Conservation (phyloP, 2,888 invertebrate species). For the Melanotus villosus region DNA sequence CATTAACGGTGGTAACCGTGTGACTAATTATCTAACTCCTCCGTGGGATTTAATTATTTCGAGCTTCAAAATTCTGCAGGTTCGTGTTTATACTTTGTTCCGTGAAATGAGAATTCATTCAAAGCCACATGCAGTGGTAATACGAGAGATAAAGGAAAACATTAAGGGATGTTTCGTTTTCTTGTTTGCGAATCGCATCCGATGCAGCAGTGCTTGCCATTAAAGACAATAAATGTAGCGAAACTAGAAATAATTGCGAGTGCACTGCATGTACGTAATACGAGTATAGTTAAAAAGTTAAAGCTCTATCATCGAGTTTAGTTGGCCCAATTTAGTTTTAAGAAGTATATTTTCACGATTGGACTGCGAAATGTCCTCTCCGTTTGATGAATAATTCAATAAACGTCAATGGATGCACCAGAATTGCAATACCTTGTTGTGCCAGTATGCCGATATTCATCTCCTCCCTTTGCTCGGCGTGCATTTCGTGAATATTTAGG, state of each 20-base stretch:
- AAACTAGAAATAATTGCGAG: conserved; percentile 38
- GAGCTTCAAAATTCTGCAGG: background rate
- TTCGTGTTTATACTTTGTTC: background rate
- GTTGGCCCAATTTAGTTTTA: conserved; percentile 10
- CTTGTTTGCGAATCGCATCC: conserved; percentile 36
- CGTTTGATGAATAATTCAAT: conserved; percentile 32
- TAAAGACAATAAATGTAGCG: conserved; percentile 32
- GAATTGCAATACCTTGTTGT: conserved; percentile 23
- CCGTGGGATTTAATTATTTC: conserved; percentile 6
- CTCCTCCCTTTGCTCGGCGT: conserved; percentile 25
- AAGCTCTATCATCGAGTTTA: conserved; percentile 28
- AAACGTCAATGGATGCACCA: conserved; percentile 11
- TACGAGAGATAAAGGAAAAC: conserved; percentile 32
- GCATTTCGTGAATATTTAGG: conserved; percentile 58
- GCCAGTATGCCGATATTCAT: conserved; percentile 23
- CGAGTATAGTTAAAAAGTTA: conserved; percentile 14
- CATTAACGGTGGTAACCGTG: conserved; percentile 10
- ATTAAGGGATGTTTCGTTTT: conserved; percentile 35
- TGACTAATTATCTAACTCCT: conserved; percentile 6
- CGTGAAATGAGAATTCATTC: conserved; percentile 27
- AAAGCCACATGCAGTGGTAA: conserved; percentile 4
- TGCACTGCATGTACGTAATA: conserved; percentile 25
- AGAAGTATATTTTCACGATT: background rate
- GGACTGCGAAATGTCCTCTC: conserved; percentile 7
- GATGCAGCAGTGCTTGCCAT: conserved; percentile 32